phyloP scores from a whole-genome alignment of 2,113 vertebrate species.

The human region GRCh38 chr3:61910501-61911000 shows the following conservation, averaged over 20 bases:
- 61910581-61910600: background rate
- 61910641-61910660: background rate
- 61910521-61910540: background rate
- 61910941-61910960: background rate
- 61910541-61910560: background rate
- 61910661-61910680: background rate
- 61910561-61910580: background rate
- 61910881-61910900: fast-evolving
- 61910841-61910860: background rate
- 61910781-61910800: background rate
- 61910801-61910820: background rate
- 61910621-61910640: background rate
- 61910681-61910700: background rate
- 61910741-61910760: background rate
- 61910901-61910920: too few relatives aligned
- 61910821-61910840: background rate
- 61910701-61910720: background rate
- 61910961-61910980: background rate
- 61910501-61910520: background rate
- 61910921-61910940: background rate
- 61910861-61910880: background rate
- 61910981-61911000: background rate
- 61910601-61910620: background rate
- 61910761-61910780: background rate
- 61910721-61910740: background rate